Percentiles rank a stretch among this genome's conserved stretches.
Evolutionary conservation across 2,113 vertebrate genomes (phyloP).

Genomic region (Cichladusa arquata): DNA sequence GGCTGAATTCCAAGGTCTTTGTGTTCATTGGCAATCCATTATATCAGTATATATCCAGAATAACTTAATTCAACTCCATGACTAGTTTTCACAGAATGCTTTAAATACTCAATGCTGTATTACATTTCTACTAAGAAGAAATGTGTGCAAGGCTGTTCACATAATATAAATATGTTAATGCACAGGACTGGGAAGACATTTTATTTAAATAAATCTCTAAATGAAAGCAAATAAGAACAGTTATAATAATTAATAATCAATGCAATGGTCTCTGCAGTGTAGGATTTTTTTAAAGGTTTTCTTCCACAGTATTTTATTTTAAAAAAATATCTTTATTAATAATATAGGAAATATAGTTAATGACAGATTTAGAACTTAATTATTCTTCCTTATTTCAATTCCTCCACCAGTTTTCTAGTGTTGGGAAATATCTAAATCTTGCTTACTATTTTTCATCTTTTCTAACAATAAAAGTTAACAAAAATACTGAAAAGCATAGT

Average conservation of each 20-base stretch:
- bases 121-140: not conserved
- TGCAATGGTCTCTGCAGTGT: not conserved
- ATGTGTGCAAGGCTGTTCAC: not conserved
- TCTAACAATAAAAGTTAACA: not conserved
- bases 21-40: not conserved
- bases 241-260: not conserved
- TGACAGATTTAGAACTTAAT: not conserved
- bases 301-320: not conserved
- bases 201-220: not conserved
- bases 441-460: not conserved
- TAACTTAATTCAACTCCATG: not conserved
- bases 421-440: not conserved
- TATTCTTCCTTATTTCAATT: not conserved
- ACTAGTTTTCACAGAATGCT: not conserved
- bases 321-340: accelerated
- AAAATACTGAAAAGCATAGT: not conserved
- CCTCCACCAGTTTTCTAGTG: not conserved
- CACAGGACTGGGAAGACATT: not conserved
- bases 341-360: not conserved
- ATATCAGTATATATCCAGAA: not conserved
- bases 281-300: not conserved
- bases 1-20: constrained; percentile 10
- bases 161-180: not conserved
- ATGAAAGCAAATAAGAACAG: not conserved
- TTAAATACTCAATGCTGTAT: not conserved